Evolutionary conservation across 2,113 vertebrate species (phyloP), one percentile per base, ranked within the genome.

Genomic region (Gallinago jamesoni): DNA sequence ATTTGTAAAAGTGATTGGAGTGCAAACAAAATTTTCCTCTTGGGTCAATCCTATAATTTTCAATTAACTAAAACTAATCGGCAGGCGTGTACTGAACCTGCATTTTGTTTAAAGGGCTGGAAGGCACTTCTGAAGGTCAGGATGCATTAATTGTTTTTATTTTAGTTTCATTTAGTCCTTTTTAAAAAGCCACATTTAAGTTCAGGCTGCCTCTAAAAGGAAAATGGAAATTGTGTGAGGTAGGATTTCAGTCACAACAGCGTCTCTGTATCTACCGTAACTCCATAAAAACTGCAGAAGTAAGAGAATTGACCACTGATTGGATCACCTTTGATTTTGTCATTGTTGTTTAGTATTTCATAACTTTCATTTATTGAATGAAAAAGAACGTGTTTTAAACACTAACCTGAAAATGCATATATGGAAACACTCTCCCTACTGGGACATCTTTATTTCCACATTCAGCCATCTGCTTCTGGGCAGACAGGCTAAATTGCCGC

Each of bases 21-120:
- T 98, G 98, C 98, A 98, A 98, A 98, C 98, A 98, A 98, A 98
- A 98, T 98, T 98, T 98, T 98, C 98, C 98, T 98, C 98, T 97
- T 98, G 98, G 98, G 98, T 98, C 98, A 98, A 98, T 98, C 98
- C 98, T 98, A 98, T 98, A 98, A 98, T 98, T 98, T 98, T 98
- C 98, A 98, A 98, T 98, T 98, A 98, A 98, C 98, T 98, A 98
- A 98, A 98, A 98, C 98, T 98, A 98, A 98, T 98, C 96, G 97
- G 84, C 97, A 98, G 96, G 97, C 96, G 79, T 96, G 93, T 96
- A 98, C 96, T 96, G 96, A 98, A 97, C 98, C 97, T 98, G 97
- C 95, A 97, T 98, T 98, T 98, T 98, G 98, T 98, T 98, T 98
- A 98, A 98, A 98, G 97, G 97, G 92, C 98, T 98, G 97, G 96